Percentiles rank a stretch among this genome's conserved stretches.
These are phyloP conservation scores for Sabatieria punctata DNA, from an alignment of 2,888 invertebrate species.

Conservation along the genomic window DNA sequence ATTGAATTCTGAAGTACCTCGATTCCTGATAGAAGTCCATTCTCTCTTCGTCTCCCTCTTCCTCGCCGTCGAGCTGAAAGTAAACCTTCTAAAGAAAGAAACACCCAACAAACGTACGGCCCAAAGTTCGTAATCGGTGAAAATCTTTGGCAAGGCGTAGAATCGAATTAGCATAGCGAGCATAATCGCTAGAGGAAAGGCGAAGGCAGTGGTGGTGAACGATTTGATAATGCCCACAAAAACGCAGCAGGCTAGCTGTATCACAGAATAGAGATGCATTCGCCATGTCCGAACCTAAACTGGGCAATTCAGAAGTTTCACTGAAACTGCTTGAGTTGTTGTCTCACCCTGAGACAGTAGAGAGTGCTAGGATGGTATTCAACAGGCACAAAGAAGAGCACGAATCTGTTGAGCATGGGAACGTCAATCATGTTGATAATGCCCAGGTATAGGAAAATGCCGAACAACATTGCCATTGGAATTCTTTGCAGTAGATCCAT, in stretches of 20 bases:
- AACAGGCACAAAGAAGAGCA: conserved; percentile 73
- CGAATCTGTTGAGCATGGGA: conserved; percentile 72
- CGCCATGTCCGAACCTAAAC: no score
- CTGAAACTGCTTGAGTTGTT: no score
- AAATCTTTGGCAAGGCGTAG: conserved; percentile 48
- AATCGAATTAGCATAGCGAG: conserved; percentile 60
- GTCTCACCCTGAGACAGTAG: conserved; percentile 64
- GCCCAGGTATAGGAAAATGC: conserved; percentile 75
- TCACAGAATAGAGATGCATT: conserved; percentile 74
- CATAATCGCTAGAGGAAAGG: conserved; percentile 77
- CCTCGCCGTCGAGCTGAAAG: no score
- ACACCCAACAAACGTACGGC: conserved; percentile 64
- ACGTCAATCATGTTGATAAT: conserved; percentile 78
- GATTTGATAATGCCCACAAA: conserved; percentile 55
- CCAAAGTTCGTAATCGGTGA: conserved; percentile 60
- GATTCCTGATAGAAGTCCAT: no score
- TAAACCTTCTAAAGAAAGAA: no score
- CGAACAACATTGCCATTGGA: conserved; percentile 81
- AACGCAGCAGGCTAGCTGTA: conserved; percentile 52
- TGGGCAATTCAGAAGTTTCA: no score
- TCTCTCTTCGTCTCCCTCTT: no score
- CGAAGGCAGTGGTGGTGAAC: conserved; percentile 78
- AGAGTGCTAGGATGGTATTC: conserved; percentile 79
- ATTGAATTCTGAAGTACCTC: no score
- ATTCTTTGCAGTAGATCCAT: conserved; percentile 53